Conservation (phyloP, 2,113 vertebrate genomes). For the Gadus macrocephalus region DNA sequence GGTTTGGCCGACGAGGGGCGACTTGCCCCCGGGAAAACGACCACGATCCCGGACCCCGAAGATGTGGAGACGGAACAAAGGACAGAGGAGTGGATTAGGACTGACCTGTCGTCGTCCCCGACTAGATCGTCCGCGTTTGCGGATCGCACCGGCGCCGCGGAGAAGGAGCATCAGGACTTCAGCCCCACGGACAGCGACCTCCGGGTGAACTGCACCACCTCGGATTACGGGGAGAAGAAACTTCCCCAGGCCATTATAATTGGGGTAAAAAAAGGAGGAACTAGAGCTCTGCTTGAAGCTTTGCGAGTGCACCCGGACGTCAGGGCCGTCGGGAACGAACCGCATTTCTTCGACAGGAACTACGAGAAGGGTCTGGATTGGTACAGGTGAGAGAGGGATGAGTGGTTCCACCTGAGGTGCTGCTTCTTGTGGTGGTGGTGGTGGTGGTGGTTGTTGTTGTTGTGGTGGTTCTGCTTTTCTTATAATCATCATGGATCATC, state of each 20-base stretch:
- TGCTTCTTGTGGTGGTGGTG: neutral
- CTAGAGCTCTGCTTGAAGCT: slow-evolving; percentile 90
- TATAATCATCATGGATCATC: neutral
- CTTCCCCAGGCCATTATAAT: slow-evolving; percentile 96
- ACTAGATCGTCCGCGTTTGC: neutral
- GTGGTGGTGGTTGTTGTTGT: neutral
- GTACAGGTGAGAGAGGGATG: slow-evolving; percentile 85
- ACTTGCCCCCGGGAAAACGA: slow-evolving; percentile 44
- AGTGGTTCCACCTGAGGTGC: neutral
- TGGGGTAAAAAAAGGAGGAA: slow-evolving; percentile 97
- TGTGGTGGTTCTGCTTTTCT: neutral
- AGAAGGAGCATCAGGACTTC: slow-evolving; percentile 78
- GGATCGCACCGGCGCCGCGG: slow-evolving; percentile 66
- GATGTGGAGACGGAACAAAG: slow-evolving; percentile 56
- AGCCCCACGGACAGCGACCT: slow-evolving; percentile 85
- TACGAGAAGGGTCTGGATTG: slow-evolving; percentile 94
- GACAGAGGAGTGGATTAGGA: slow-evolving; percentile 74
- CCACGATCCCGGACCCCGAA: slow-evolving; percentile 12
- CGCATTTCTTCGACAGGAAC: slow-evolving; percentile 98
- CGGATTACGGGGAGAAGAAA: slow-evolving; percentile 92
- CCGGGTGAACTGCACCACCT: slow-evolving; percentile 79
- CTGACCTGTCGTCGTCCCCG: slow-evolving; percentile 60
- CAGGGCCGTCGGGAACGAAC: slow-evolving; percentile 92
- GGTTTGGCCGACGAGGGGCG: slow-evolving; percentile 67
- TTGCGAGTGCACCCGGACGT: slow-evolving; percentile 93